Percentiles rank a stretch among this genome's conserved stretches.
Conservation (phyloP, 2,113 vertebrate species). For the Anhinga anhinga region DNA sequence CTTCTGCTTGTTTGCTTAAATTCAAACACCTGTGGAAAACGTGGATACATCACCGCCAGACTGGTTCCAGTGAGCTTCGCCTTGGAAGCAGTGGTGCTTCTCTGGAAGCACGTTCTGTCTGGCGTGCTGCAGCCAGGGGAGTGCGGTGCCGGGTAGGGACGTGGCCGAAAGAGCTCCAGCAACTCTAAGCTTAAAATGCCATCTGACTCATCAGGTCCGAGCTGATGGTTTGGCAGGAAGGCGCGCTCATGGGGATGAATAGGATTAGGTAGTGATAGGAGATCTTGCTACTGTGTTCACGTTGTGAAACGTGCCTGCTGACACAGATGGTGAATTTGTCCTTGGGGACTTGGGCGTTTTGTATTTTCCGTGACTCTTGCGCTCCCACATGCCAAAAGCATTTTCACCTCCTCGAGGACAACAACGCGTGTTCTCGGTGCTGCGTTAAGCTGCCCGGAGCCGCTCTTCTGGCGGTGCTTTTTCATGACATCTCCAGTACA, state of each 20-base stretch:
- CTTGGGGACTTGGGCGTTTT: background rate
- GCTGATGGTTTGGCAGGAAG: background rate
- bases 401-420: background rate
- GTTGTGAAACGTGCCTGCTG: background rate
- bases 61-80: background rate
- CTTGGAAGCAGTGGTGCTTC: fast-evolving
- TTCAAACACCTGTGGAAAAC: background rate
- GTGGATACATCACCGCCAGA: background rate
- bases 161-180: fast-evolving
- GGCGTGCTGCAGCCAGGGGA: background rate
- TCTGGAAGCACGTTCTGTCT: fast-evolving
- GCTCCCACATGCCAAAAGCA: fast-evolving
- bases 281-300: background rate
- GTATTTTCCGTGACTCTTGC: background rate
- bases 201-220: background rate
- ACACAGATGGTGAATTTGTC: background rate
- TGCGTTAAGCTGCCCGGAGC: background rate
- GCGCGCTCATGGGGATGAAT: fast-evolving
- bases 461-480: fast-evolving
- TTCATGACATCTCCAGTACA: background rate
- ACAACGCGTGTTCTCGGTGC: fast-evolving
- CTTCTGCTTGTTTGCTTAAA: background rate
- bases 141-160: fast-evolving
- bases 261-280: background rate
- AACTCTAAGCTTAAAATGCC: background rate